Evolutionary conservation across 64 coral and sea anemone species (phyloP).

Genomic region (Astreopora myriophthalma): DNA sequence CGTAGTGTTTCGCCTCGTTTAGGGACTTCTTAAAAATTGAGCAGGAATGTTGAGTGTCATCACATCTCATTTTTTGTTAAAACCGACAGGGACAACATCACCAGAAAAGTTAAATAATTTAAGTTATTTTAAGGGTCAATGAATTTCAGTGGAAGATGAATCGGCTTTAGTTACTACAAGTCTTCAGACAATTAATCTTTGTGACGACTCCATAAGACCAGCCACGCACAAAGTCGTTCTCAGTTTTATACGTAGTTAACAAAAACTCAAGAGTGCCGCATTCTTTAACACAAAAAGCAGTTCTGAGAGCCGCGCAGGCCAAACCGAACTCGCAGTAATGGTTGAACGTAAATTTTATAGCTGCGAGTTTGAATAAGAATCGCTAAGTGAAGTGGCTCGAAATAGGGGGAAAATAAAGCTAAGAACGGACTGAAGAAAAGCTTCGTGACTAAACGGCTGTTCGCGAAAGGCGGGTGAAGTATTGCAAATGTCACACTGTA

Average conservation of each 20-base stretch:
- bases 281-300: not conserved
- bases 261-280: not conserved
- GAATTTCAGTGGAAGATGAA: not conserved
- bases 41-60: too few species aligned
- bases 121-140: not conserved
- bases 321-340: not conserved
- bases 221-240: not conserved
- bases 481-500: not conserved
- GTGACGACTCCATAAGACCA: not conserved
- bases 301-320: not conserved
- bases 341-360: not conserved
- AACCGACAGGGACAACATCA: not conserved
- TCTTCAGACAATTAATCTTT: not conserved
- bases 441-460: slow-evolving; percentile 22
- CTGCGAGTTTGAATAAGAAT: not conserved
- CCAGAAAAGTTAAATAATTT: not conserved
- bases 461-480: not conserved
- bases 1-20: too few species aligned
- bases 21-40: too few species aligned
- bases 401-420: not conserved
- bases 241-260: not conserved
- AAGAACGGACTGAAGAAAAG: not conserved
- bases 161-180: not conserved
- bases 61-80: too few species aligned
- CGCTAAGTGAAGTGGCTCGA: too few species aligned